A percentile compares a stretch with the other conserved stretches of the same genome.
Conservation (phyloP, 2,888 invertebrate species). For the Platypus cylindrus region DNA sequence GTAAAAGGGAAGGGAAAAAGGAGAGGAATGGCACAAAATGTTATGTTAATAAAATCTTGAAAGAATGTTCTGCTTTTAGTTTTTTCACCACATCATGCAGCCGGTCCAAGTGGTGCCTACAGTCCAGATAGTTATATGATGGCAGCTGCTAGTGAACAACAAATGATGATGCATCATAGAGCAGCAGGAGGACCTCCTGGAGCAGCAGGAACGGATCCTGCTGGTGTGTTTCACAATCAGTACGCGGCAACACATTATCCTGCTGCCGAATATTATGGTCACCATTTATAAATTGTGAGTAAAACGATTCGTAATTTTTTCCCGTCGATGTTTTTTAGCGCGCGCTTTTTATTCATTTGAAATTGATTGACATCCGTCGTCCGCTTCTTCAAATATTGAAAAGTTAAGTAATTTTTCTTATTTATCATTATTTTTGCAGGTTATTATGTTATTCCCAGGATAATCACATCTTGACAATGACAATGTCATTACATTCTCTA, state of each 20-base stretch:
- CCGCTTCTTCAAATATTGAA: too few relatives aligned
- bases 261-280: slow-evolving; percentile 87
- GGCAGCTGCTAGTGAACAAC: slow-evolving; percentile 96
- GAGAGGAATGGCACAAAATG: neutral
- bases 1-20: neutral
- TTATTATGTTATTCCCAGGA: too few relatives aligned
- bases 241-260: slow-evolving; percentile 87
- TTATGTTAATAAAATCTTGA: neutral
- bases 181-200: slow-evolving; percentile 85
- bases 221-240: slow-evolving; percentile 90
- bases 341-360: too few relatives aligned
- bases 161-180: slow-evolving; percentile 96
- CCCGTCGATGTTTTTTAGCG: too few relatives aligned
- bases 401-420: too few relatives aligned
- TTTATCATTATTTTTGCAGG: too few relatives aligned
- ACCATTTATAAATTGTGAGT: slow-evolving; percentile 76
- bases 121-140: slow-evolving; percentile 94
- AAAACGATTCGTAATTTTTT: slow-evolving; percentile 19
- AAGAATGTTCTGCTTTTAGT: too few relatives aligned
- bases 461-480: too few relatives aligned
- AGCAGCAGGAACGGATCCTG: too few relatives aligned
- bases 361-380: too few relatives aligned
- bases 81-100: slow-evolving; percentile 83
- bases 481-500: too few relatives aligned
- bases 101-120: slow-evolving; percentile 91